Evolutionary conservation across 2,888 invertebrate genomes (phyloP), one percentile per base, ranked within the genome.

Genomic region (Aphodius sticticus): DNA sequence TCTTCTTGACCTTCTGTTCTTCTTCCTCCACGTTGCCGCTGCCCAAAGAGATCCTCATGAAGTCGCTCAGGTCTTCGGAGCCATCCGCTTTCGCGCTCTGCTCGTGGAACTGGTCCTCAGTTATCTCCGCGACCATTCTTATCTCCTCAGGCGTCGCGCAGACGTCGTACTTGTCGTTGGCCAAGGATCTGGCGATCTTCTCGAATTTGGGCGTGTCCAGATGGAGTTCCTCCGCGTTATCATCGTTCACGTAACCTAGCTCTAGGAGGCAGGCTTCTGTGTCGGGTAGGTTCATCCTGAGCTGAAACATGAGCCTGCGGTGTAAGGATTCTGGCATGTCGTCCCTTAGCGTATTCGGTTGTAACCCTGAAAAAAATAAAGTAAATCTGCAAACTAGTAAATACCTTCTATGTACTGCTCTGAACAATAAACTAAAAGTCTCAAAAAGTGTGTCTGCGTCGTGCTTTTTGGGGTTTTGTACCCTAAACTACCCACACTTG

Each of bases 211-310:
- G 74, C 2, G 36, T 35, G 12, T 74, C 74, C 15, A 74, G n/a
- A 15, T 74, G 74, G 7, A 35, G 36, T 14, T 74, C 74, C 6
- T 74, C 74, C 2, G 37, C 6, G 12, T 35, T 35, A 4, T 74
- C 74, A 9, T 74, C 74, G 74, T 74, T 74, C 6, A 74, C 35
- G 37, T 74, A 74, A 36, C n/a, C 74, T 36, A 74, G 35, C 35
- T 74, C 74, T 12, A 5, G n/a, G 26, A 74, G 6, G 35, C 74
- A 74, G 37, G 12, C 74, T 36, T 35, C 74, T 26, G n/a, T 16
- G 12, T n/a, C 15, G 6, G 74, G 74, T n/a, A 74, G 35, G n/a
- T 35, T 35, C 74, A 74, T 74, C 14, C 35, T 16, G 35, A 74
- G 37, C 74, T 74, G 35, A 12, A 16, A 16, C 16, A 35, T 3